phyloP scores from a whole-genome alignment of 2,888 invertebrate species.

The Trissolcus japonicus region DNA sequence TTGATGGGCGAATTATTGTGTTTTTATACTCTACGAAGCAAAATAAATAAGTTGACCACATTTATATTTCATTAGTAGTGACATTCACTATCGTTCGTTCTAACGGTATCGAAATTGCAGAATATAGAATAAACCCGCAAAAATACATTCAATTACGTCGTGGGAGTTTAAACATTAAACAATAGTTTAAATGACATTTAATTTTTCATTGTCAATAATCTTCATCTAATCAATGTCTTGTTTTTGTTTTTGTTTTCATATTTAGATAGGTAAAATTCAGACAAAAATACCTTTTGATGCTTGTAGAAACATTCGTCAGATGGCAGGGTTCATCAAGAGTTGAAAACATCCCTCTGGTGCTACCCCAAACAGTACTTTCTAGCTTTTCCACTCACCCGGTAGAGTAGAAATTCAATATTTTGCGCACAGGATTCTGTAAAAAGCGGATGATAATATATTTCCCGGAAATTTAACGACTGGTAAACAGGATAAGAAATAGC shows the following conservation, averaged over 20 bases:
- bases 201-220: neutral
- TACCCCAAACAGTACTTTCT: conserved; percentile 16
- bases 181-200: neutral
- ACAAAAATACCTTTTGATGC: too few species aligned
- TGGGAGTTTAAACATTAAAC: neutral
- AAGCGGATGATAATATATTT: conserved; percentile 20
- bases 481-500: neutral
- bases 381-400: conserved; percentile 30
- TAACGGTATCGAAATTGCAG: neutral
- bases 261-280: too few species aligned
- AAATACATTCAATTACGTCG: neutral
- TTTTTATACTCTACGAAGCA: conserved; percentile 27
- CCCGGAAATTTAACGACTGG: conserved; percentile 12
- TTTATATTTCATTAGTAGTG: conserved; percentile 36
- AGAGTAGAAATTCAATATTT: conserved; percentile 29
- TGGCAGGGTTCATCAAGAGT: conserved; percentile 7
- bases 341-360: conserved; percentile 10
- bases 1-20: conserved; percentile 35
- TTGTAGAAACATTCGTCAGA: neutral
- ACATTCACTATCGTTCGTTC: conserved; percentile 19
- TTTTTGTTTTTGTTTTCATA: too few species aligned
- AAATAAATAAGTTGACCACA: conserved; percentile 35
- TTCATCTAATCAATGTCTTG: too few species aligned
- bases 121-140: neutral
- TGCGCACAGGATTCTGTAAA: conserved; percentile 15